Evolutionary conservation across 2,888 invertebrate species (phyloP).

Genomic region (Melanophora roralis): DNA sequence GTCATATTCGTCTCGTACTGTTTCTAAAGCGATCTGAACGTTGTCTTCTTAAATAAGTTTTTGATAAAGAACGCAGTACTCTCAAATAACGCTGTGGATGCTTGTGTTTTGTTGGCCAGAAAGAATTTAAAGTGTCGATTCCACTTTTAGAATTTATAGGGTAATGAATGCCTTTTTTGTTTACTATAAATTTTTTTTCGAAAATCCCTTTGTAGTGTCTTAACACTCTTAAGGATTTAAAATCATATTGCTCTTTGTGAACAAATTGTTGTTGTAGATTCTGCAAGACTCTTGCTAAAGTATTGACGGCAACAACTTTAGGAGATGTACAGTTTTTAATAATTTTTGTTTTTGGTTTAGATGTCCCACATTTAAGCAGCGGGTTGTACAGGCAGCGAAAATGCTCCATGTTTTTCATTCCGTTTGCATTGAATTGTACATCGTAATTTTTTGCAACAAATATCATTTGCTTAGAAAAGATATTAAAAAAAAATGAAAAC

Average conservation of each 20-base stretch:
- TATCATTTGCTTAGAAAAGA: constrained; percentile 52
- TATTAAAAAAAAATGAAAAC: no score
- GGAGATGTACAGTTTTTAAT: background rate
- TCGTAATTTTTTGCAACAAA: constrained; percentile 51
- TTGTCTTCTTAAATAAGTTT: constrained; percentile 9
- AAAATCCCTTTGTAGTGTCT: constrained; percentile 1
- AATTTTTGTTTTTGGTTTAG: constrained; percentile 21
- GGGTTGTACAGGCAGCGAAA: constrained; percentile 49
- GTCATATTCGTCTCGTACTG: constrained; percentile 43
- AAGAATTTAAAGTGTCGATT: background rate
- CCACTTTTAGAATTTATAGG: constrained; percentile 1
- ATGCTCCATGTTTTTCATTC: constrained; percentile 59
- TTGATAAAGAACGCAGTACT: constrained; percentile 6
- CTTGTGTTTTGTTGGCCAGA: constrained; percentile 8
- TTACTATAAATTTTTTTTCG: constrained; percentile 2
- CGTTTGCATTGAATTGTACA: constrained; percentile 48
- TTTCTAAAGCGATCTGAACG: constrained; percentile 10
- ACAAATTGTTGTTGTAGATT: constrained; percentile 2
- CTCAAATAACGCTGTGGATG: background rate
- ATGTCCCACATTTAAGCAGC: constrained; percentile 53
- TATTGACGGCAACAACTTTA: background rate
- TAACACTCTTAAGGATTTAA: constrained; percentile 32
- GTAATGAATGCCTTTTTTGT: constrained; percentile 5
- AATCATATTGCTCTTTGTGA: constrained; percentile 31
- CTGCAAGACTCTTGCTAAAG: background rate